phyloP scores from a whole-genome alignment of 2,113 vertebrate genomes.

The Cepphus grylle region DNA sequence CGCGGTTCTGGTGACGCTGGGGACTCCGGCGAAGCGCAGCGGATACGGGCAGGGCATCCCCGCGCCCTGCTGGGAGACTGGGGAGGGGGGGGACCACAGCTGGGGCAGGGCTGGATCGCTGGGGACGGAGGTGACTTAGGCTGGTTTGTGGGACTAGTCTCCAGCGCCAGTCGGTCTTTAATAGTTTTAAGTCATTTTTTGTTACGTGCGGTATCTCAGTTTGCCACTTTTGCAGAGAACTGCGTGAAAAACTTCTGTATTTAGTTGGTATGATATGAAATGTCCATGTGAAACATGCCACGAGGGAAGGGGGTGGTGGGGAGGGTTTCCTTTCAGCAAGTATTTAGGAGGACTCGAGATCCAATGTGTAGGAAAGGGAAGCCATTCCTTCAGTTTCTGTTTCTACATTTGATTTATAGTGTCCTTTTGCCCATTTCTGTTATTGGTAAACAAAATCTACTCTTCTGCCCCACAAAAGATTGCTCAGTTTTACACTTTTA shows the following conservation, averaged over 20 bases:
- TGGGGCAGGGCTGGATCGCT: background rate
- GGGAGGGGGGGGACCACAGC: accelerated
- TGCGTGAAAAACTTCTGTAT: no score
- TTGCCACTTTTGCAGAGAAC: background rate
- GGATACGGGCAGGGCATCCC: background rate
- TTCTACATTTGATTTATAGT: background rate
- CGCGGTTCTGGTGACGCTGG: accelerated
- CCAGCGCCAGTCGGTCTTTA: background rate
- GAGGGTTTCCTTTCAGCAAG: background rate
- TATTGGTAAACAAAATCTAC: background rate
- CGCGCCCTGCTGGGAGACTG: background rate
- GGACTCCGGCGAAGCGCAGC: accelerated
- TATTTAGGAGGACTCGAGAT: no score
- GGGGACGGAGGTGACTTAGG: no score
- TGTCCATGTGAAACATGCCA: background rate
- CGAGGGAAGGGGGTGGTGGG: background rate
- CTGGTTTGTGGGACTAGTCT: background rate
- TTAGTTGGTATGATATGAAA: background rate
- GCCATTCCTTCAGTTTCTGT: background rate
- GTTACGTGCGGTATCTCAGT: no score
- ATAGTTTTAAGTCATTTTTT: background rate
- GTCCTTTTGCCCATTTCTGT: background rate
- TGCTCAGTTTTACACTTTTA: background rate
- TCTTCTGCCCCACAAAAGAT: background rate
- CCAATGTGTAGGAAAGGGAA: background rate